Conservation (phyloP, 2,113 vertebrate genomes). For the Herpailurus yagouaroundi region DNA sequence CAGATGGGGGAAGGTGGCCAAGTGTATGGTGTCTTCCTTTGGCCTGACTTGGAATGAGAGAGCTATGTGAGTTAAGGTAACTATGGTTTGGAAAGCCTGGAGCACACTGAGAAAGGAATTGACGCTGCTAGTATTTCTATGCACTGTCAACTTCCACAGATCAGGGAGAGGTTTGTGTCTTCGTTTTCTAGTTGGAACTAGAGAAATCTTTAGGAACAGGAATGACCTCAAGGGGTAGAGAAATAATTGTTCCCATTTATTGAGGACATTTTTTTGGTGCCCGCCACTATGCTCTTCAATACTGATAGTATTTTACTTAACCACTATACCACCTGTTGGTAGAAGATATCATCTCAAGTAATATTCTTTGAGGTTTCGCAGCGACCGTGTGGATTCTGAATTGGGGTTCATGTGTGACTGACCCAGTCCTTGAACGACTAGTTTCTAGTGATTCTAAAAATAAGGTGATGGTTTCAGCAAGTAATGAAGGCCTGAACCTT, state of each 20-base stretch:
- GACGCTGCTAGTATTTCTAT: neutral
- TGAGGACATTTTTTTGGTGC: neutral
- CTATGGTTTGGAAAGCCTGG: neutral
- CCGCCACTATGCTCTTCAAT: neutral
- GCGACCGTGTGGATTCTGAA: neutral
- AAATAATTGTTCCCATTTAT: neutral
- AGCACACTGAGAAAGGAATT: neutral
- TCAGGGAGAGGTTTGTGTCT: neutral
- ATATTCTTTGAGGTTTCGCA: neutral
- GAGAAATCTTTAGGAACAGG: neutral
- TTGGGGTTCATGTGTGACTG: neutral
- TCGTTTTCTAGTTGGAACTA: neutral
- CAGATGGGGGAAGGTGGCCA: neutral
- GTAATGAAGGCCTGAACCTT: neutral
- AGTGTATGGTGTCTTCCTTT: neutral
- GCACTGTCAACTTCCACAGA: neutral
- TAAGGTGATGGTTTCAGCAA: neutral
- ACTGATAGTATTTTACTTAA: neutral
- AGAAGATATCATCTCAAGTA: neutral
- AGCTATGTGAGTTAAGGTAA: neutral
- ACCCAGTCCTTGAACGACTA: neutral
- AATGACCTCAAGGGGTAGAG: neutral
- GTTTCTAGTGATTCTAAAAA: constrained; percentile 20
- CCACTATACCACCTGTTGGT: neutral
- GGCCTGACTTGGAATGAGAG: neutral